Evolutionary conservation across 2,113 vertebrate genomes (phyloP).

Genomic region (Oreochromis aureus): DNA sequence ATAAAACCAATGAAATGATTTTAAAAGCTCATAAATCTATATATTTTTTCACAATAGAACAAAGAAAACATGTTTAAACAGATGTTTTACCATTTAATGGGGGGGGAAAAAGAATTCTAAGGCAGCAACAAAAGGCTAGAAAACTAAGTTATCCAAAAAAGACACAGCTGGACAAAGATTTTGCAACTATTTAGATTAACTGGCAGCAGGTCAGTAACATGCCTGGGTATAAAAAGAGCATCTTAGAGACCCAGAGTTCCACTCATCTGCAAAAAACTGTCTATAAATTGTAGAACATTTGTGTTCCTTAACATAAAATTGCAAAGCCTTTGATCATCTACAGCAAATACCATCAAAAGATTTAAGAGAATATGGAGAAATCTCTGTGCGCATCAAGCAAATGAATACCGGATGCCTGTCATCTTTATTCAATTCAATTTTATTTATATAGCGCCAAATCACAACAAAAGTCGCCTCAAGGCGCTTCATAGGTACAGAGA

Average conservation of each 20-base stretch:
- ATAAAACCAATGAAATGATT: background rate
- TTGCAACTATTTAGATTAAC: background rate
- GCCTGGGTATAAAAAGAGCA: background rate
- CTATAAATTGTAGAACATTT: background rate
- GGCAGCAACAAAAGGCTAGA: background rate
- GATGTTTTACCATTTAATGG: background rate
- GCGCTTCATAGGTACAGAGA: too few relatives aligned
- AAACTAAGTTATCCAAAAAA: background rate
- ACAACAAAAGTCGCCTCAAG: too few relatives aligned
- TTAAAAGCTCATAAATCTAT: background rate
- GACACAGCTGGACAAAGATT: background rate
- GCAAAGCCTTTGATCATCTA: background rate
- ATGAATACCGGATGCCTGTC: background rate
- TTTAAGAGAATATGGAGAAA: background rate
- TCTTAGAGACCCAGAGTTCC: background rate
- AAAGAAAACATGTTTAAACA: background rate
- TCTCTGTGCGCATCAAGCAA: background rate
- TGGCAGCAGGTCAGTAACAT: background rate
- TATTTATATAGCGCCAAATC: too few relatives aligned
- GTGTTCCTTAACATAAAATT: background rate
- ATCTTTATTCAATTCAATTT: background rate
- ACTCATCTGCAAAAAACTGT: background rate
- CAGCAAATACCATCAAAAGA: background rate
- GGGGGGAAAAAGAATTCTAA: fast-evolving
- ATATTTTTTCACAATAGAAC: background rate